Percentiles rank a stretch among this genome's conserved stretches.
Conservation (phyloP, 1,140 invertebrate genomes). For the Nasonia giraulti region DNA sequence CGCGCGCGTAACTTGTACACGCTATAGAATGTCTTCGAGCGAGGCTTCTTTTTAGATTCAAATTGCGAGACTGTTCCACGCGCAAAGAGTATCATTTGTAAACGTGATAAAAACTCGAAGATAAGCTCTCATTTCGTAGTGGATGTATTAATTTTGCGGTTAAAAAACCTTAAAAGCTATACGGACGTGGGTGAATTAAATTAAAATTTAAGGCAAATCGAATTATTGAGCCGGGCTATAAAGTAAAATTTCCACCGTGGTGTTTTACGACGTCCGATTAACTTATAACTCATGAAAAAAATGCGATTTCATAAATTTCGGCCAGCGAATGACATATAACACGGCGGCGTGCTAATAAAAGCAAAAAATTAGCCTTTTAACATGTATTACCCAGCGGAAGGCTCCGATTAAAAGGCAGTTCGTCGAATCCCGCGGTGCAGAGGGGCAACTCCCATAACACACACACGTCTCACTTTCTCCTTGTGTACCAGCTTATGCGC, state of each 20-base stretch:
- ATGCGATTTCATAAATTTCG: neutral
- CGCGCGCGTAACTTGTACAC: neutral
- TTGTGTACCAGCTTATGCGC: neutral
- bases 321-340: too few relatives aligned
- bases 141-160: neutral
- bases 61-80: neutral
- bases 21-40: neutral
- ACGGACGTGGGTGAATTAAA: neutral
- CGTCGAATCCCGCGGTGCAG: neutral
- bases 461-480: slow-evolving; percentile 14
- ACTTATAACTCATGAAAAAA: neutral
- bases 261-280: neutral
- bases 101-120: neutral
- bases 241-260: neutral
- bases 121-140: neutral
- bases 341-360: neutral
- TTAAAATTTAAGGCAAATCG: neutral
- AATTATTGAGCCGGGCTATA: neutral
- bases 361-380: neutral
- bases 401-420: neutral
- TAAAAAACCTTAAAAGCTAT: neutral
- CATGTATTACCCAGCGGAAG: neutral
- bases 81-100: neutral
- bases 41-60: neutral
- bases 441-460: neutral